phyloP scores from a whole-genome alignment of 2,888 invertebrate species.

The Parnassius mnemosyne region DNA sequence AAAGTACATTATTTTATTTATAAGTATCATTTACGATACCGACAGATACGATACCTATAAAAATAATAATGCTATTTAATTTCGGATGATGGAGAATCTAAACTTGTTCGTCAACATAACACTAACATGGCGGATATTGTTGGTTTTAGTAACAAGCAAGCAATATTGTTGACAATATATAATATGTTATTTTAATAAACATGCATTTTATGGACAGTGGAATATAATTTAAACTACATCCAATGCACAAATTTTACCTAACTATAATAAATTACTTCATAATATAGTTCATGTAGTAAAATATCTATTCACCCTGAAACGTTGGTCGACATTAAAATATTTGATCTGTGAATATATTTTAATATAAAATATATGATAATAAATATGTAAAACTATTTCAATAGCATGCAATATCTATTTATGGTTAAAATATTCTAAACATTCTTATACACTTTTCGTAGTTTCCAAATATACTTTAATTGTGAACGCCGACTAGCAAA shows the following conservation, averaged over 20 bases:
- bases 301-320: constrained; percentile 17
- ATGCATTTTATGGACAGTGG: neutral
- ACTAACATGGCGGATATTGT: no score
- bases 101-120: no score
- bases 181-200: no score
- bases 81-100: no score
- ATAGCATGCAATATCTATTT: constrained; percentile 8
- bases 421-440: constrained; percentile 6
- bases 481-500: constrained; percentile 3
- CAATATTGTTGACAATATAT: no score
- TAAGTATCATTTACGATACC: no score
- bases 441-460: neutral
- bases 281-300: constrained; percentile 6
- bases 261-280: neutral
- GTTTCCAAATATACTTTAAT: neutral
- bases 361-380: neutral
- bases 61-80: no score
- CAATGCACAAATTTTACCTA: neutral
- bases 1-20: no score
- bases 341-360: constrained; percentile 4
- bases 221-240: neutral
- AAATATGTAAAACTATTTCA: neutral
- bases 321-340: constrained; percentile 18
- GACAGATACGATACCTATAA: no score
- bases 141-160: no score